These are phyloP conservation scores for Zaprionus nigranus DNA, from an alignment of 1,140 invertebrate species.

Conservation along the genomic window DNA sequence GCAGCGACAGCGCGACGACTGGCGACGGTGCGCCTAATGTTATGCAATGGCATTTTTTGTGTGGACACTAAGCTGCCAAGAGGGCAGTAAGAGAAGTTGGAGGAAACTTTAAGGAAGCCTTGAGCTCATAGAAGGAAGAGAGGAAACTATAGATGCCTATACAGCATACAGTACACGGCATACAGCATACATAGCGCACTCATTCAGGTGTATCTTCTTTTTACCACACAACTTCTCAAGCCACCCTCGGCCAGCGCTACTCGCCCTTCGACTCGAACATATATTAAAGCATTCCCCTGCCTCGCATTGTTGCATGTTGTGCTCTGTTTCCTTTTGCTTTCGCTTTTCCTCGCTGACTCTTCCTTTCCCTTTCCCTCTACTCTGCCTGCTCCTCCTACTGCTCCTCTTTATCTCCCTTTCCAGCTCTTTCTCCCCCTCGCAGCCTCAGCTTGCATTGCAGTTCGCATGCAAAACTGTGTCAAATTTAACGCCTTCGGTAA, in stretches of 20 bases:
- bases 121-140: too few species aligned
- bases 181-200: too few species aligned
- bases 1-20: conserved; percentile 1
- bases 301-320: conserved; percentile 63
- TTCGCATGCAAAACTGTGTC: conserved; percentile 78
- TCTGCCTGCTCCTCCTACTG: neutral
- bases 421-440: conserved; percentile 8
- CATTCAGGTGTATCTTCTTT: too few species aligned
- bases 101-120: too few species aligned
- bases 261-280: conserved; percentile 14
- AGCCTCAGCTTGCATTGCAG: conserved; percentile 27
- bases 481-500: conserved; percentile 83
- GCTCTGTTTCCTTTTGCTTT: conserved; percentile 39
- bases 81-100: conserved; percentile 3
- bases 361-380: conserved; percentile 1
- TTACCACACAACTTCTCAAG: conserved; percentile 9
- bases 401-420: neutral
- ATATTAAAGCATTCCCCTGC: conserved; percentile 35
- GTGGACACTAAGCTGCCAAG: conserved; percentile 9
- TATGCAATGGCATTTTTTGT: conserved; percentile 41
- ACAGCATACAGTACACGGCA: too few species aligned
- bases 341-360: conserved; percentile 2
- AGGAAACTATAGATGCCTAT: too few species aligned
- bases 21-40: conserved; percentile 39
- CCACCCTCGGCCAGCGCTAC: conserved; percentile 15